These are phyloP conservation scores for Cynopterus brachyotis DNA, from an alignment of 2,113 vertebrate genomes.

Conservation along the genomic window DNA sequence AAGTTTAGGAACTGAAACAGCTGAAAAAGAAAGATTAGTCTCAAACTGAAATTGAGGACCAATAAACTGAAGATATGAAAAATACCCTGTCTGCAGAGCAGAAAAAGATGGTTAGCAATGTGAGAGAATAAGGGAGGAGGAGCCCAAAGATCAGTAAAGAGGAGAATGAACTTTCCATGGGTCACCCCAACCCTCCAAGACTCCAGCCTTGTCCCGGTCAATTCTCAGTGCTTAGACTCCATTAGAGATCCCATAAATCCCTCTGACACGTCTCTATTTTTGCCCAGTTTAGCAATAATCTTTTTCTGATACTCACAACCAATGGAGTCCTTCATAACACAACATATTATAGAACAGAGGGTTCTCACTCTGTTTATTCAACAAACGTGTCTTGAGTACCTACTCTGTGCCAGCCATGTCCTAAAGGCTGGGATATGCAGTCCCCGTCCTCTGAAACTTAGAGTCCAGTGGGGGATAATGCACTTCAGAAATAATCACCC, in stretches of 20 bases:
- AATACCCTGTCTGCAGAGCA: not conserved
- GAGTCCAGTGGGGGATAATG: not conserved
- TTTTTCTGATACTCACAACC: not conserved
- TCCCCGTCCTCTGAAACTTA: not conserved
- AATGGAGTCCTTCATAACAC: not conserved
- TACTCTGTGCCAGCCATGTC: not conserved
- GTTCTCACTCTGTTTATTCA: not conserved
- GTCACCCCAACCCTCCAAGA: too few species aligned
- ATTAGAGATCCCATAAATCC: not conserved
- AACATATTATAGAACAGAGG: not conserved
- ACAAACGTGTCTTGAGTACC: not conserved
- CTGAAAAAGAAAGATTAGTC: not conserved
- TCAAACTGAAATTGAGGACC: not conserved
- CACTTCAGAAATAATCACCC: not conserved
- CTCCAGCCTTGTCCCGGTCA: not conserved
- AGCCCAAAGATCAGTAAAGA: not conserved
- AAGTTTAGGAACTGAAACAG: not conserved
- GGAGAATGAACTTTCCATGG: not conserved
- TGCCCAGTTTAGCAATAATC: not conserved
- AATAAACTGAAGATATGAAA: not conserved
- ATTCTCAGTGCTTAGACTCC: not conserved
- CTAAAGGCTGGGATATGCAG: not conserved
- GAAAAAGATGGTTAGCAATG: not conserved
- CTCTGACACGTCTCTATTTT: not conserved
- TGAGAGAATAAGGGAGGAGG: not conserved